These are phyloP conservation scores for Chironomus tentans DNA, from an alignment of 2,888 invertebrate species.

Conservation along the genomic window DNA sequence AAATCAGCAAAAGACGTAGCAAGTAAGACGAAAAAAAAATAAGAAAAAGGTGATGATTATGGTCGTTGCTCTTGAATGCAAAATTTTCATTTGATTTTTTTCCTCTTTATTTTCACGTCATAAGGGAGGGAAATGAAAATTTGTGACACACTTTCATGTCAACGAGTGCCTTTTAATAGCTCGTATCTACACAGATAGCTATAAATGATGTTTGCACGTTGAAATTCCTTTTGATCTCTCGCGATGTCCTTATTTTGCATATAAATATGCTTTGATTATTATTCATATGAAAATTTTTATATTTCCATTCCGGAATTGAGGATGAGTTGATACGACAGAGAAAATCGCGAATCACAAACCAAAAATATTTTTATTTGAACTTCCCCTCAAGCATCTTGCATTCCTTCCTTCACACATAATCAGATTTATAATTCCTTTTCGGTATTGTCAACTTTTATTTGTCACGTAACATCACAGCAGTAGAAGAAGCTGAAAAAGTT, in stretches of 20 bases:
- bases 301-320: neutral
- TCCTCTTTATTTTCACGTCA: neutral
- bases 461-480: neutral
- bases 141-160: neutral
- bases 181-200: neutral
- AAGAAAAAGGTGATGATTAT: constrained; percentile 3
- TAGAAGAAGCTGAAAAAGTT: neutral
- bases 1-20: too few relatives aligned
- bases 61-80: constrained; percentile 15
- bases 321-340: neutral
- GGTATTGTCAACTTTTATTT: neutral
- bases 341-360: too few relatives aligned
- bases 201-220: neutral
- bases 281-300: neutral
- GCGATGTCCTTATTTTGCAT: neutral
- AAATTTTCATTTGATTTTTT: neutral
- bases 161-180: neutral
- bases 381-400: too few relatives aligned
- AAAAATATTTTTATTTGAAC: too few relatives aligned
- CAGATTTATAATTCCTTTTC: too few relatives aligned
- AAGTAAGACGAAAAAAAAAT: too few relatives aligned
- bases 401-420: too few relatives aligned
- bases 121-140: neutral
- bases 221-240: neutral
- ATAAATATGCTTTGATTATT: neutral